Base-by-base conservation (phyloP, 1,140 invertebrate species). In the Hyposmocoma kahamanoa region DNA sequence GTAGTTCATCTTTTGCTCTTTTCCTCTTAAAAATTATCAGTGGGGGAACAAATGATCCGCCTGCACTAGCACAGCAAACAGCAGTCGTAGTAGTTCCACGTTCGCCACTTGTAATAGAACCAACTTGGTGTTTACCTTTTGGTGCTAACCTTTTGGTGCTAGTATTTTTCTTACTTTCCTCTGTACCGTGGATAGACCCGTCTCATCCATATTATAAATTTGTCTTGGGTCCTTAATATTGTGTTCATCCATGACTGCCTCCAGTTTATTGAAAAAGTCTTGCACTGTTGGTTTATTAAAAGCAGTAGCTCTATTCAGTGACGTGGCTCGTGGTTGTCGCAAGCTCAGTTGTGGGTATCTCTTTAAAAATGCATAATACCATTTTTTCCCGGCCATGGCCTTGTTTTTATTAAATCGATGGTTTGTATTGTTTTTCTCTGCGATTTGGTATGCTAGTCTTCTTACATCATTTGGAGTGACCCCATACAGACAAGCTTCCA, bases 161-260 rank as follows among this genome's bases (percentile, higher is more conserved):
- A 72, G 38, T 6, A 72, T 64, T 59, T 80, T 87, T 13, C 69
- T 44, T n/a, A 49, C 42, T 59, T 82, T 81, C 11, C 24, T 26
- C 32, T 72, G 72, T 13, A 87, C 79, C 47, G 62, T 72, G 18
- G 78, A 68, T 19, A 84, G 49, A 1, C 80, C 80, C 19, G 78
- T 78, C 50, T 87, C 73, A 47, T 83, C 76, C 11, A 53, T 49
- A 59, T 83, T 80, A 46, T 56, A 83, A 19, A 80, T 74, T 26
- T 42, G 36, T 15, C 72, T 53, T 18, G 61, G 47, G 13, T 30
- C 28, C 10, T 30, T 30, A n/a, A 30, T 30, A 13, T 8, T 13
- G 2, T 30, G 8, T 13, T 30, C 13, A 13, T 30, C 28, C 28
- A 30, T 30, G 13, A 30, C 13, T 2, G 10, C 6, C 13, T 30